Evolutionary conservation across 2,113 vertebrate species (phyloP).

Genomic region (Delphinapterus leucas): DNA sequence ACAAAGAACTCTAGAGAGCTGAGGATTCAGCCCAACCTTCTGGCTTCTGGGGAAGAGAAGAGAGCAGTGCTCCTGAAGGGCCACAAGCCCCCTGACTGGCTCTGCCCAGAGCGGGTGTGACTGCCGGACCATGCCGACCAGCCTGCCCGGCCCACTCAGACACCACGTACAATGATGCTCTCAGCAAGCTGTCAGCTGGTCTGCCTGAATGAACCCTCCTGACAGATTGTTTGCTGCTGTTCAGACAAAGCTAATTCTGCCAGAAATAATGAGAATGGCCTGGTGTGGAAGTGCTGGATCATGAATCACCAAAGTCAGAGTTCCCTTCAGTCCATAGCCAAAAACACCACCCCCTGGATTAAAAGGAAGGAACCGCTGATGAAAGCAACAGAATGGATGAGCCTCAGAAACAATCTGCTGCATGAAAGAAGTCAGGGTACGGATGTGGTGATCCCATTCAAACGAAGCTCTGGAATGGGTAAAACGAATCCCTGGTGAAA

Average conservation of each 20-base stretch:
- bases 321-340: background rate
- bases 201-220: conserved; percentile 49
- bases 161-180: background rate
- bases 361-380: background rate
- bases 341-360: background rate
- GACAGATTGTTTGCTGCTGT: background rate
- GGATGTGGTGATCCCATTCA: background rate
- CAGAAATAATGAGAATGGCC: background rate
- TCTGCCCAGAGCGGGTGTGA: fast-evolving
- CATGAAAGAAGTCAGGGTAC: background rate
- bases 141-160: too few relatives aligned
- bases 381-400: background rate
- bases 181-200: background rate
- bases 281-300: background rate
- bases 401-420: background rate
- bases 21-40: background rate
- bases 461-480: fast-evolving
- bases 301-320: background rate
- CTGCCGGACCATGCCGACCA: too few relatives aligned
- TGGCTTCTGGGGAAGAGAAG: background rate
- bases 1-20: background rate
- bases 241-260: background rate
- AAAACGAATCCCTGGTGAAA: background rate
- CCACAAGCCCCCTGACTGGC: background rate
- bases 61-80: background rate